Base-by-base conservation (phyloP, 2,888 invertebrate species). In the Cordylochernes scorpioides region DNA sequence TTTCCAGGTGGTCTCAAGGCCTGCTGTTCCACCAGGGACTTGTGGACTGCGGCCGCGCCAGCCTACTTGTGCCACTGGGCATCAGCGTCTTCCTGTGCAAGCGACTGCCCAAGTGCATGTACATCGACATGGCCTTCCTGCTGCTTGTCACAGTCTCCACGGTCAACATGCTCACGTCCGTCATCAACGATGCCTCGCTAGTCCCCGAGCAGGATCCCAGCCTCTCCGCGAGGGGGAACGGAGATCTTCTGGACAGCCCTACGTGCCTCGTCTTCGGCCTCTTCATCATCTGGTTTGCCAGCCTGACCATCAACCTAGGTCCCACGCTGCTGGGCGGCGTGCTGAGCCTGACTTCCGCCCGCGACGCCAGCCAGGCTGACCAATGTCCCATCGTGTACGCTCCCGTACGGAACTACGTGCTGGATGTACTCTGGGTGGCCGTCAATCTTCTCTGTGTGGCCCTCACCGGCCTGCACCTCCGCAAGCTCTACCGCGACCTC, bases 251-350 rank as follows among this genome's bases (percentile, higher is more conserved):
- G 70, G 75, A 75, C 53, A 73, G 72, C 35, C 75, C 75, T 3
- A 70, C 75, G 63, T 82, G 82, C 55, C 75, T 80, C 37, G 62
- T 77, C 27, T 82, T 82, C 55, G 80, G 80, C 38, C 68, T 77
- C 29, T 74, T 75, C 54, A 80, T 80, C 69, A 78, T 80, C 49
- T 82, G 80, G 80, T 80, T 82, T 57, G 74, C 77, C 30, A 73
- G 73, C 36, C 71, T 80, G 49, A 74, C 78, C 29, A 73, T 80
- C 52, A 78, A 82, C 58, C 64, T 82, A 44, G 80, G 80, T 15
- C 77, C 77, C 17, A 75, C 75, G 18, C 74, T 77, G 56, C 60
- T 77, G 46, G 72, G 67, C 48, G 75, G 75, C 28, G n/a, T n/a
- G n/a, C n/a, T n/a, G n/a, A 75, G 74, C 24, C 55, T 75, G 39